Evolutionary conservation across 2,113 vertebrate genomes (phyloP).

Genomic region (Ceyx cyanopectus): DNA sequence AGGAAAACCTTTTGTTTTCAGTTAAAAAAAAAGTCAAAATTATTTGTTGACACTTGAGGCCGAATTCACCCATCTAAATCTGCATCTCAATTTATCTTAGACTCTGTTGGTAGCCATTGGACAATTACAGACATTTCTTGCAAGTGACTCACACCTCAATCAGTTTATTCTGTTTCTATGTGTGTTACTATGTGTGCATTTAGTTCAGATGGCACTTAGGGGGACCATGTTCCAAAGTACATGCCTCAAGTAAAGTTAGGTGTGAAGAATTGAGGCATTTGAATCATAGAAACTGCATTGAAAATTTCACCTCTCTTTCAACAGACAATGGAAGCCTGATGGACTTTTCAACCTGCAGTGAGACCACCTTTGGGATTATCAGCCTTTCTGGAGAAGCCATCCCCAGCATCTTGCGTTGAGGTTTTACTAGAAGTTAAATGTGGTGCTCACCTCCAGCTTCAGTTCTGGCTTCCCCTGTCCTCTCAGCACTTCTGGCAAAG

Average conservation of each 20-base stretch:
- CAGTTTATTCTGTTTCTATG: accelerated
- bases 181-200: not conserved
- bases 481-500: not conserved
- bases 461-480: not conserved
- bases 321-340: not conserved
- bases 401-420: not conserved
- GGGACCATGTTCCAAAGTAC: not conserved
- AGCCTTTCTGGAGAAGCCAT: not conserved
- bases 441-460: not conserved
- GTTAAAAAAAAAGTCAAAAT: not conserved
- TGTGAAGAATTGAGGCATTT: not conserved
- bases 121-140: not conserved
- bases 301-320: not conserved
- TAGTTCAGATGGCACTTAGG: not conserved
- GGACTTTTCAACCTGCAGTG: not conserved
- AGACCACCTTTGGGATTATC: not conserved
- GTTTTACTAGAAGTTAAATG: not conserved
- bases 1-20: not conserved
- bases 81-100: not conserved
- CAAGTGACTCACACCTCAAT: not conserved
- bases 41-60: not conserved
- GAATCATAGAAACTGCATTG: not conserved
- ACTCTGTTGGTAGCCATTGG: not conserved
- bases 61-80: not conserved
- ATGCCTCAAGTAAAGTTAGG: not conserved